These are phyloP conservation scores for Subanguina moxae DNA, from an alignment of 1,140 invertebrate genomes.

Conservation along the genomic window DNA sequence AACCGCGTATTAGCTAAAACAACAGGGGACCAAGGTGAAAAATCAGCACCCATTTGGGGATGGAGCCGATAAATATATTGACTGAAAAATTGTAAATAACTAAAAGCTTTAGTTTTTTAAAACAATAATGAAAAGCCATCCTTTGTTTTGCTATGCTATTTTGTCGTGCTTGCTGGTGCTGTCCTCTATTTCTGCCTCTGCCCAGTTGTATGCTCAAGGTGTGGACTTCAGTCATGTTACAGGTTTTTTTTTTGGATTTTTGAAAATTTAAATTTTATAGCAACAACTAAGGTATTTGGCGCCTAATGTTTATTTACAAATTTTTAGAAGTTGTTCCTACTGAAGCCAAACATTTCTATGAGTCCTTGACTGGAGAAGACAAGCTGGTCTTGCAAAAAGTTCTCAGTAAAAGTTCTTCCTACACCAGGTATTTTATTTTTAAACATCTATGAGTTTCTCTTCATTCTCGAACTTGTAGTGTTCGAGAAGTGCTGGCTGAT, in stretches of 20 bases:
- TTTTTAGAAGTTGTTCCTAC: conserved; percentile 37
- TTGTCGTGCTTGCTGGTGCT: too few species aligned
- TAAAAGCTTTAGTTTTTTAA: too few species aligned
- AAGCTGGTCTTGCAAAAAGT: conserved; percentile 38
- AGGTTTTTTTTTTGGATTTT: neutral
- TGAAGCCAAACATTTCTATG: conserved; percentile 39
- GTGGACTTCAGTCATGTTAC: conserved; percentile 20
- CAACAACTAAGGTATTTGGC: neutral
- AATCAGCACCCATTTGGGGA: too few species aligned
- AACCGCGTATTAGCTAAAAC: too few species aligned
- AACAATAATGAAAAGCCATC: too few species aligned
- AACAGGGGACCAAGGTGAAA: too few species aligned
- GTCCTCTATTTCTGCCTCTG: neutral
- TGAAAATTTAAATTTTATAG: neutral
- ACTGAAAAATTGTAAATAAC: too few species aligned
- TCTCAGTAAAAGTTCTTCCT: conserved; percentile 29
- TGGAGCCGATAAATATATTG: too few species aligned
- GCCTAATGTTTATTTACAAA: neutral
- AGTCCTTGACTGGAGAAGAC: conserved; percentile 36
- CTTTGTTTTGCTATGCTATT: too few species aligned
- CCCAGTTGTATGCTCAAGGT: conserved; percentile 6
- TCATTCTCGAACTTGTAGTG: neutral
- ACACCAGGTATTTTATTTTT: conserved; percentile 14
- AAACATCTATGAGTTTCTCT: neutral
- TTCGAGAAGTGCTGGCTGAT: conserved; percentile 24